A percentile compares a stretch with the other conserved stretches of the same genome.
These are phyloP conservation scores for Pristiophorus japonicus DNA, from an alignment of 2,113 vertebrate genomes.

Conservation along the genomic window DNA sequence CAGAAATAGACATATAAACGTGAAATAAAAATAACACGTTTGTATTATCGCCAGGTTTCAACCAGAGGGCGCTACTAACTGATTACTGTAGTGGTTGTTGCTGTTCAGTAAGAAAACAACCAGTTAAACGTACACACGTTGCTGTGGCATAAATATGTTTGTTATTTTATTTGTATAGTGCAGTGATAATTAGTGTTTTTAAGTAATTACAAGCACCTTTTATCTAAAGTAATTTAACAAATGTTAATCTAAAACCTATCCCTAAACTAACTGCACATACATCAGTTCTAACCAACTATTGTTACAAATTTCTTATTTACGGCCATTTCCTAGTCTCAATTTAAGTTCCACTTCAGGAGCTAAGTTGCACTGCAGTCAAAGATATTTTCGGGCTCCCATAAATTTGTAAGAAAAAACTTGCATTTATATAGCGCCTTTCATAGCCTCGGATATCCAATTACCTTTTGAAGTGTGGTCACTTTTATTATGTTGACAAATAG, in stretches of 20 bases:
- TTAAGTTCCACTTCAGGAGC: not conserved
- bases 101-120: not conserved
- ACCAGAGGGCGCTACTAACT: conserved; percentile 27
- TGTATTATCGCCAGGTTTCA: not conserved
- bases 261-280: not conserved
- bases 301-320: not conserved
- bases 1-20: not conserved
- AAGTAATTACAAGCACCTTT: not conserved
- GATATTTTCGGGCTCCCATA: not conserved
- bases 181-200: not conserved
- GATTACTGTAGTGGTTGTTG: not conserved
- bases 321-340: not conserved
- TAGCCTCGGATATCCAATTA: not conserved
- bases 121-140: not conserved
- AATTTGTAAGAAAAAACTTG: not conserved
- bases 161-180: no score
- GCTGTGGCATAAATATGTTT: not conserved
- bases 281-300: not conserved
- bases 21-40: not conserved
- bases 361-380: not conserved
- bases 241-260: not conserved
- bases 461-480: not conserved
- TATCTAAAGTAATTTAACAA: not conserved
- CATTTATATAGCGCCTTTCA: not conserved
- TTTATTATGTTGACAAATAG: no score